A percentile compares a stretch with the other conserved stretches of the same genome.
Evolutionary conservation across 2,113 vertebrate genomes (phyloP).

Genomic region (Sorex fumeus): DNA sequence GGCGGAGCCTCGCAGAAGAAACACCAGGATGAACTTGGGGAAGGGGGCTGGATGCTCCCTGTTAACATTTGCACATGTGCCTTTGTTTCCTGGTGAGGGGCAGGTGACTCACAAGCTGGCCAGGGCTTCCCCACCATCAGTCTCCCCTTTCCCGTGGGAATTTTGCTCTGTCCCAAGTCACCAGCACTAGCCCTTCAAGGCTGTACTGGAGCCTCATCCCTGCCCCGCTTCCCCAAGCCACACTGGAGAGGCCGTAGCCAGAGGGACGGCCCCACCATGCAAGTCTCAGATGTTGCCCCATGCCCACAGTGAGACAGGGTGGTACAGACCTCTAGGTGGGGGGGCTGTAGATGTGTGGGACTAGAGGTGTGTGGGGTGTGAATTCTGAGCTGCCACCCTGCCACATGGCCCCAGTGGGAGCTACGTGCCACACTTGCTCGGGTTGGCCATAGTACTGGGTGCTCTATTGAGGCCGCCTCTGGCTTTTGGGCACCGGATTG

Average conservation of each 20-base stretch:
- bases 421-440: not conserved
- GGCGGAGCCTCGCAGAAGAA: not conserved
- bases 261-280: not conserved
- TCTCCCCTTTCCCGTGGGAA: conserved; percentile 32
- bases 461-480: not conserved
- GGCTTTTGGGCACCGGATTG: too few species aligned
- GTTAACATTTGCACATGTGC: not conserved
- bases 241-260: not conserved
- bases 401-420: not conserved
- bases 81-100: conserved; percentile 42
- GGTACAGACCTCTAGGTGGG: not conserved
- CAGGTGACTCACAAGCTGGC: not conserved
- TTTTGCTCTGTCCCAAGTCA: not conserved
- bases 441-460: too few species aligned
- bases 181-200: not conserved
- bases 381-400: not conserved
- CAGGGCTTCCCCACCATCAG: not conserved
- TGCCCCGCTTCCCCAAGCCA: not conserved
- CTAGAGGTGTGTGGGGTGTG: too few species aligned
- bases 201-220: not conserved
- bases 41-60: not conserved
- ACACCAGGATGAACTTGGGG: not conserved
- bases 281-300: conserved; percentile 8
- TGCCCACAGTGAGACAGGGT: not conserved
- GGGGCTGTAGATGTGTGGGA: not conserved